phyloP scores from a whole-genome alignment of 1,140 invertebrate species.

The Macrobrachium nipponense region DNA sequence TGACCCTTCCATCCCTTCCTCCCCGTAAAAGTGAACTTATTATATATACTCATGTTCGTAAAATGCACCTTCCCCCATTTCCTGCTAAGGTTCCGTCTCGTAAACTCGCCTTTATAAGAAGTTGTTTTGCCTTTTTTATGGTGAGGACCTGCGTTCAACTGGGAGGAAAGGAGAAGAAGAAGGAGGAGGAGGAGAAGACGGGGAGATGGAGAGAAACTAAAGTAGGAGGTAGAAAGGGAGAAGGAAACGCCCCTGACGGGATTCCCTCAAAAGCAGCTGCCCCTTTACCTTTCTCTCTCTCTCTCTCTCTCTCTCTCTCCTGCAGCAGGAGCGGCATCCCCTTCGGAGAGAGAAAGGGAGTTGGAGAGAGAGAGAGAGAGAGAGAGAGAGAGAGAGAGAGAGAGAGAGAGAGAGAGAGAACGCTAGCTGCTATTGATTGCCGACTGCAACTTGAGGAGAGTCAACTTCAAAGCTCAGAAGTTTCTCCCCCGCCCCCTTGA shows the following conservation, averaged over 20 bases:
- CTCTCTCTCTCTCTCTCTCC: not conserved
- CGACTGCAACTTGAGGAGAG: constrained; percentile 33
- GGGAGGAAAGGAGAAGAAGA: not conserved
- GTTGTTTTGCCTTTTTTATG: too few species aligned
- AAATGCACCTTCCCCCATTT: not conserved
- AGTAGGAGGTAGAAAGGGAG: too few species aligned
- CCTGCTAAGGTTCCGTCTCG: not conserved
- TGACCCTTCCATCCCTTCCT: not conserved
- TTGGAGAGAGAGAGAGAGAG: too few species aligned
- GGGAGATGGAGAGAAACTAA: not conserved
- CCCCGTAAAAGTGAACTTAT: not conserved
- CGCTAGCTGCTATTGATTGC: constrained; percentile 39
- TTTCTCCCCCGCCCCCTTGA: constrained; percentile 31
- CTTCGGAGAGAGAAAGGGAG: too few species aligned
- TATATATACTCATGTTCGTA: too few species aligned
- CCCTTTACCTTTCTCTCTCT: not conserved
- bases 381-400: too few species aligned
- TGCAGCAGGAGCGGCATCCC: too few species aligned
- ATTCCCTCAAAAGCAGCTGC: constrained; percentile 36
- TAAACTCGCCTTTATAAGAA: too few species aligned
- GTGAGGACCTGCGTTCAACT: too few species aligned
- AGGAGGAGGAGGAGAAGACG: not conserved
- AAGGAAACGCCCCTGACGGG: constrained; percentile 7
- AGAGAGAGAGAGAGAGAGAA: too few species aligned
- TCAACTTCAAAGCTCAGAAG: constrained; percentile 46